Percentiles rank a stretch among this genome's conserved stretches.
Evolutionary conservation across 92 coral and sea anemone species (phyloP).

Genomic region (Zoanthus sociatus): DNA sequence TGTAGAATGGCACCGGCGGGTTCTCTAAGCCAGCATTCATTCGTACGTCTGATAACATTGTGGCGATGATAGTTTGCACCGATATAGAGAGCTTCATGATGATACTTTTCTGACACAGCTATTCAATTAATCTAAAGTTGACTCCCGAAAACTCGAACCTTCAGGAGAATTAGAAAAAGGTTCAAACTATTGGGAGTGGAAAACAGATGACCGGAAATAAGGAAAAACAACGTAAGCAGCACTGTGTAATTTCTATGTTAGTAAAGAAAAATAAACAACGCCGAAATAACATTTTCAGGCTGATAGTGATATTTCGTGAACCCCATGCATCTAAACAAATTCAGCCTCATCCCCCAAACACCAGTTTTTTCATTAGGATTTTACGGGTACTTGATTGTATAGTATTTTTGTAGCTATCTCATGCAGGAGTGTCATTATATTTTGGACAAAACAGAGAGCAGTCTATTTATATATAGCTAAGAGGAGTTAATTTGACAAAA

Average conservation of each 20-base stretch:
- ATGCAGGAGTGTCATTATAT: not conserved
- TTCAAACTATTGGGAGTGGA: not conserved
- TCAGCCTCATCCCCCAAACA: conserved; percentile 3
- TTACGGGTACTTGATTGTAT: conserved; percentile 4
- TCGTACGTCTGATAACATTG: not conserved
- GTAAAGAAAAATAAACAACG: not conserved
- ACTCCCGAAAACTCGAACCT: not conserved
- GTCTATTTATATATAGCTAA: not conserved
- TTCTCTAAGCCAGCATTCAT: not conserved
- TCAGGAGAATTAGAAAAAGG: not conserved
- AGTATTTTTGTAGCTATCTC: not conserved
- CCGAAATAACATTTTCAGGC: conserved; percentile 2
- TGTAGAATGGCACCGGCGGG: conserved; percentile 2
- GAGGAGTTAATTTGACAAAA: not conserved
- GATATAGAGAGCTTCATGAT: conserved; percentile 4
- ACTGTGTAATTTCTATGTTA: not conserved
- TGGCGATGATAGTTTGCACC: not conserved
- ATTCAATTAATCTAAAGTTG: not conserved
- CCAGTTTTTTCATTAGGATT: not conserved
- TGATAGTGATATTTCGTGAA: not conserved
- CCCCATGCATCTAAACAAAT: not conserved
- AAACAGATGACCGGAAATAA: not conserved
- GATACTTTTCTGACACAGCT: conserved; percentile 17
- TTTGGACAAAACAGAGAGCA: not conserved
- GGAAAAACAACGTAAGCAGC: not conserved